Conservation (phyloP, 2,113 vertebrate species). For the Serinus canaria region DNA sequence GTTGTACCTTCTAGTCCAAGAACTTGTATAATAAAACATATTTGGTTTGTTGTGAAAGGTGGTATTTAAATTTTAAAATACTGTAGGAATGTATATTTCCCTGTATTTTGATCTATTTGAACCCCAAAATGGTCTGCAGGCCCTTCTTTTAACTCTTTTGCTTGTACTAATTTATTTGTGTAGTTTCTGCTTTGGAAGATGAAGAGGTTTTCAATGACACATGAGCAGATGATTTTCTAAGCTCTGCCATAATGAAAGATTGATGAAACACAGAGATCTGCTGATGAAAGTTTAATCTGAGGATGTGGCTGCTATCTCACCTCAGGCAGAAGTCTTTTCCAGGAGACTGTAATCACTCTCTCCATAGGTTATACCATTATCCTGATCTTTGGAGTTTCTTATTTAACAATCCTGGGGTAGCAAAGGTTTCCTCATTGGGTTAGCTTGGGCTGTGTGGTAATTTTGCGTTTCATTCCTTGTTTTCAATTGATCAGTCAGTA, state of each 20-base stretch:
- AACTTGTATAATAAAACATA: not conserved
- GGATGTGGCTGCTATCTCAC: constrained; percentile 45
- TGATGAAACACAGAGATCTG: constrained; percentile 75
- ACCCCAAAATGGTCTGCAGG: not conserved
- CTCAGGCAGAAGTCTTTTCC: constrained; percentile 36
- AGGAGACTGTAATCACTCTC: constrained; percentile 37
- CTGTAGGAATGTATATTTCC: not conserved
- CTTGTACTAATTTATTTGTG: not conserved
- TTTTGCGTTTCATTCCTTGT: not conserved
- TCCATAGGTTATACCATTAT: not conserved
- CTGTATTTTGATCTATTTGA: not conserved
- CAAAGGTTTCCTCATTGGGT: not conserved
- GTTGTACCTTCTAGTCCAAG: not conserved
- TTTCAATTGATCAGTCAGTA: not conserved
- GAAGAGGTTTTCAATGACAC: constrained; percentile 67
- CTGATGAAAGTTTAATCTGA: constrained; percentile 82
- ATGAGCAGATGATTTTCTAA: constrained; percentile 55
- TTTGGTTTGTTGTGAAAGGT: not conserved
- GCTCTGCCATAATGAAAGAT: constrained; percentile 74
- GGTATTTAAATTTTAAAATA: not conserved
- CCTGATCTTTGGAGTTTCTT: constrained; percentile 36
- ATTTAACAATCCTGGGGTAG: not conserved
- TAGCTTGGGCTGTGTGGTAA: not conserved
- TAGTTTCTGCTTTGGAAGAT: constrained; percentile 14
- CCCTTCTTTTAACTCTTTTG: not conserved